These are phyloP conservation scores for Taeniopygia guttata DNA, from an alignment of 2,797 vertebrate species.

Conservation along the genomic window DNA sequence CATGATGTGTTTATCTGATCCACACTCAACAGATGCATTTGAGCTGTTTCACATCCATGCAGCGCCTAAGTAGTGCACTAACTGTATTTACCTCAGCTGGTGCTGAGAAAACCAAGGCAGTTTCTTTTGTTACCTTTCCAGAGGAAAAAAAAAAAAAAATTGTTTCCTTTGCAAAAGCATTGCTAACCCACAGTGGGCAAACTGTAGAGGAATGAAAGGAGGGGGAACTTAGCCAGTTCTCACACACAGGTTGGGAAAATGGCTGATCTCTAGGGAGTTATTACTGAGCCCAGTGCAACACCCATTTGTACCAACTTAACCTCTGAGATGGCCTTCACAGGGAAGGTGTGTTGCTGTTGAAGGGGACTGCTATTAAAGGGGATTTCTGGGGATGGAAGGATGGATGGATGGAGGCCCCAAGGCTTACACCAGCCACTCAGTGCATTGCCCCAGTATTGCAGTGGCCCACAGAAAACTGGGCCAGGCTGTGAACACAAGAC, in stretches of 20 bases:
- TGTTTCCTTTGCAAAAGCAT: neutral
- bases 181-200: neutral
- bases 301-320: neutral
- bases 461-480: neutral
- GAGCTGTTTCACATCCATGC: neutral
- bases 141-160: neutral
- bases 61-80: fast-evolving
- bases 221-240: neutral
- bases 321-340: neutral
- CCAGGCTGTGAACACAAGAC: neutral
- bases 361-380: neutral
- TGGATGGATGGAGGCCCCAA: neutral
- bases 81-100: neutral
- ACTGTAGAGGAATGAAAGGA: neutral
- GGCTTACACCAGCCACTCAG: neutral
- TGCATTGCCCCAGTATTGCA: neutral
- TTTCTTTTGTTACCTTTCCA: neutral
- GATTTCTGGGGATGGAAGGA: neutral
- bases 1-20: neutral
- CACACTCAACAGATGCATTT: neutral
- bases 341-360: neutral
- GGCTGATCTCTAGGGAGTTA: neutral
- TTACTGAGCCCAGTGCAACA: neutral
- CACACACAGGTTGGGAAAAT: fast-evolving
- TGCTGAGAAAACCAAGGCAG: neutral